Conservation (phyloP, 2,797 vertebrate species). For the Emys orbicularis region DNA sequence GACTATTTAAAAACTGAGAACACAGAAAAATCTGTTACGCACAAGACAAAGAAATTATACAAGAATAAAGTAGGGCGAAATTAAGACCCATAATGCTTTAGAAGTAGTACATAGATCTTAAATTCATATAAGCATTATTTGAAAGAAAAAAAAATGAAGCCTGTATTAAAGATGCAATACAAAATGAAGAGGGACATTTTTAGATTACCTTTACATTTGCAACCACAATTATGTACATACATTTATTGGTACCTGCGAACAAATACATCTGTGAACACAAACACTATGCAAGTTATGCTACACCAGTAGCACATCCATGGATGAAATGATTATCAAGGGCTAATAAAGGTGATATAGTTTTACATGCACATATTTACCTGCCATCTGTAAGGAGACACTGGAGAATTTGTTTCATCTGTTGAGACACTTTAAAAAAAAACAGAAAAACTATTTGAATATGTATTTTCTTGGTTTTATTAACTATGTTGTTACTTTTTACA, state of each 20-base stretch:
- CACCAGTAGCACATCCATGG: no score
- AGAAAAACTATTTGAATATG: neutral
- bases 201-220: neutral
- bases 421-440: constrained; percentile 83
- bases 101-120: neutral
- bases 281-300: neutral
- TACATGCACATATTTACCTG: constrained; percentile 84
- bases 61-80: neutral
- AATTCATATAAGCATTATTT: neutral
- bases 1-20: neutral
- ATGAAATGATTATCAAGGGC: neutral
- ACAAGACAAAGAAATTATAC: neutral
- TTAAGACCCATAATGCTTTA: neutral
- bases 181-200: neutral
- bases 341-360: neutral
- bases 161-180: neutral
- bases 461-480: neutral
- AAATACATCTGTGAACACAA: neutral
- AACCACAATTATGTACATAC: neutral
- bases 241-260: neutral
- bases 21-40: neutral
- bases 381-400: constrained; percentile 86
- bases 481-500: neutral
- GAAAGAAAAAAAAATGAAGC: neutral
- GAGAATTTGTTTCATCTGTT: constrained; percentile 90